Conservation (phyloP, 2,113 vertebrate genomes). For the Oceanites oceanicus region DNA sequence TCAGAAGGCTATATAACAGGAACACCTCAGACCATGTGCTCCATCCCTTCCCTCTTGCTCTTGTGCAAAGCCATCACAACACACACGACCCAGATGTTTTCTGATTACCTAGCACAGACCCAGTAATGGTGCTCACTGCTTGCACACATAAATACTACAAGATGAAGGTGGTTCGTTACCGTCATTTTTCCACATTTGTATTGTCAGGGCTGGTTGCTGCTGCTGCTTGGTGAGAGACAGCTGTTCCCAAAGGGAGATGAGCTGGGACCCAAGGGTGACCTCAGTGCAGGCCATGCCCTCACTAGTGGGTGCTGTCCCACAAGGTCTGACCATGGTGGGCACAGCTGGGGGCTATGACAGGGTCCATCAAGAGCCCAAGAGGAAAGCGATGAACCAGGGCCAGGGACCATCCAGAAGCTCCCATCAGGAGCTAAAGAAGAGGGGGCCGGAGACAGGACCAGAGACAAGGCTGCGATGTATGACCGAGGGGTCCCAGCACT, state of each 20-base stretch:
- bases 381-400: neutral
- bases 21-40: neutral
- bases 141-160: neutral
- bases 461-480: rapidly evolving
- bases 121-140: neutral
- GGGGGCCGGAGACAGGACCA: neutral
- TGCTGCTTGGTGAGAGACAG: neutral
- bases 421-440: neutral
- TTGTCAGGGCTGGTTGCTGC: neutral
- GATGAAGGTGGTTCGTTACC: neutral
- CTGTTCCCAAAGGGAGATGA: neutral
- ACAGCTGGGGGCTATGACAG: neutral
- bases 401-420: neutral
- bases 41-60: neutral
- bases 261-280: neutral
- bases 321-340: neutral
- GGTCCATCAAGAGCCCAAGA: too few relatives aligned
- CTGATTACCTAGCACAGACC: neutral
- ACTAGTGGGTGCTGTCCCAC: rapidly evolving
- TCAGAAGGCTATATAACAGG: neutral
- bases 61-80: neutral
- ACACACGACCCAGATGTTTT: neutral
- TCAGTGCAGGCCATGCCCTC: neutral
- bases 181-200: neutral
- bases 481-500: rapidly evolving